Percentiles rank a stretch among this genome's conserved stretches.
Conservation (phyloP, 1,140 invertebrate species). For the Archegozetes longisetosus region DNA sequence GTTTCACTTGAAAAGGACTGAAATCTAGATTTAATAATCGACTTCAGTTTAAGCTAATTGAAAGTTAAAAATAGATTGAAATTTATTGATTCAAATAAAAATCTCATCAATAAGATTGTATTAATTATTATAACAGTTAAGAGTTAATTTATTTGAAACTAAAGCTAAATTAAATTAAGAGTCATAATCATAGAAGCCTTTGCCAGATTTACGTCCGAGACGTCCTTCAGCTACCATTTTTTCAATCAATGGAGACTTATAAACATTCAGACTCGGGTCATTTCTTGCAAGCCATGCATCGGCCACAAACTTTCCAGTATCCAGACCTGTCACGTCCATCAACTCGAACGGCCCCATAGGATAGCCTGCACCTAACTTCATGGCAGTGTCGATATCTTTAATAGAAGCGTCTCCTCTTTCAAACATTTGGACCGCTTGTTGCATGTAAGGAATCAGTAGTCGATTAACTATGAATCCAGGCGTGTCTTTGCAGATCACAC, state of each 20-base stretch:
- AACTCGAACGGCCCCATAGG: conserved; percentile 73
- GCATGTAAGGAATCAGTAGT: conserved; percentile 55
- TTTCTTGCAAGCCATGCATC: conserved; percentile 24
- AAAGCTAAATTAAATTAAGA: too few relatives aligned
- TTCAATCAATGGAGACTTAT: conserved; percentile 25
- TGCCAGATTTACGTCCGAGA: conserved; percentile 34
- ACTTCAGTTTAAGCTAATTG: too few relatives aligned
- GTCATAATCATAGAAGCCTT: conserved; percentile 36
- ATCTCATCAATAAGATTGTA: too few relatives aligned
- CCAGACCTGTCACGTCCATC: conserved; percentile 58
- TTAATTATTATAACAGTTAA: too few relatives aligned
- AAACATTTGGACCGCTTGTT: conserved; percentile 53
- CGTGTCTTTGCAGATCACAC: conserved; percentile 63
- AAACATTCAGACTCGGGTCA: conserved; percentile 1
- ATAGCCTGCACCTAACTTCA: conserved; percentile 66
- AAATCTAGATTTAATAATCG: too few relatives aligned
- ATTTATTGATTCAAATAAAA: too few relatives aligned
- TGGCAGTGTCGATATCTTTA: conserved; percentile 59
- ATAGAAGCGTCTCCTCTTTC: conserved; percentile 52
- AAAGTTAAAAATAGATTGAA: too few relatives aligned
- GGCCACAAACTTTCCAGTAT: conserved; percentile 38
- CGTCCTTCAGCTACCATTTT: conserved; percentile 34
- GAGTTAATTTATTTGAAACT: too few relatives aligned
- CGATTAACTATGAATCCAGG: conserved; percentile 74
- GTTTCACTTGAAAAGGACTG: too few relatives aligned